Percentiles rank a stretch among this genome's conserved stretches.
Evolutionary conservation across 2,113 vertebrate species (phyloP).

Genomic region (Grus americana): DNA sequence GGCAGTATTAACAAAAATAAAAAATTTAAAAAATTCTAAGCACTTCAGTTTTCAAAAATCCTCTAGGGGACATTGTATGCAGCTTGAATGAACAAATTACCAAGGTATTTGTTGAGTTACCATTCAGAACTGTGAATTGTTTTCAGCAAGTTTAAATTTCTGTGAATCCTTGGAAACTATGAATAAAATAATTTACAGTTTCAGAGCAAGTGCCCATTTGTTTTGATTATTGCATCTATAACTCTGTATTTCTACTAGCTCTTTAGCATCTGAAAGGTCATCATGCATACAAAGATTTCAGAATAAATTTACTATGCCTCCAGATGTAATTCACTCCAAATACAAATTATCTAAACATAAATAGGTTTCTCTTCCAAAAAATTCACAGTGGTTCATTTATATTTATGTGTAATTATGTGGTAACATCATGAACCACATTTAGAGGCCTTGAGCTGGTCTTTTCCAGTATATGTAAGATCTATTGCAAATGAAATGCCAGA

Average conservation of each 20-base stretch:
- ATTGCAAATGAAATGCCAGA: constrained; percentile 50
- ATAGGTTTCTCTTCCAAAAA: constrained; percentile 25
- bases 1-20: background rate
- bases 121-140: background rate
- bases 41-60: background rate
- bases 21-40: background rate
- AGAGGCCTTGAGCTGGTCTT: background rate
- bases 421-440: background rate
- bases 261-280: background rate
- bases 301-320: constrained; percentile 11
- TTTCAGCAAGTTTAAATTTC: background rate
- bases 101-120: background rate
- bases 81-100: background rate
- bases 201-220: background rate
- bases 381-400: constrained; percentile 8
- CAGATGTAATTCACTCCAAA: background rate
- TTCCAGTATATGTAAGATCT: constrained; percentile 22
- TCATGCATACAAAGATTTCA: background rate
- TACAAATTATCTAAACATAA: constrained; percentile 6
- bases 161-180: background rate
- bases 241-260: background rate
- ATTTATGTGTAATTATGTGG: constrained; percentile 17
- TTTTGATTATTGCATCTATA: background rate
- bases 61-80: background rate
- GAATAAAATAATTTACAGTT: background rate